A percentile compares a stretch with the other conserved stretches of the same genome.
These are phyloP conservation scores for Drosophila aff. DNA, from an alignment of 1,140 invertebrate species.

Conservation along the genomic window DNA sequence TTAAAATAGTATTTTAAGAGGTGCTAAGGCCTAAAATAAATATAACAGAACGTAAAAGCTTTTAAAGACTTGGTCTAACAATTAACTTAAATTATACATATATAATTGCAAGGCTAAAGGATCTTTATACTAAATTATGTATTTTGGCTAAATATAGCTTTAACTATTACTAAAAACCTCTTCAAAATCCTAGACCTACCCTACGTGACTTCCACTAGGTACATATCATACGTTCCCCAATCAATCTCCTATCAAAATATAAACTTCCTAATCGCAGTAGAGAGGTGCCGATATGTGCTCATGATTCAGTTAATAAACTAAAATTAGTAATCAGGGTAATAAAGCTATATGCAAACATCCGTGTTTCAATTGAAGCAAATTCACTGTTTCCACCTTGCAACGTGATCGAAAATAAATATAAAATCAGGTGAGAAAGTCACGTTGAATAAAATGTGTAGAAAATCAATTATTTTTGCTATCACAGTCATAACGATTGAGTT, in stretches of 20 bases:
- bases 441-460: slow-evolving; percentile 17
- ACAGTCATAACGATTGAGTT: slow-evolving; percentile 15
- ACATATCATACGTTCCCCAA: not conserved
- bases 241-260: slow-evolving; percentile 15
- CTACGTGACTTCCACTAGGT: not conserved
- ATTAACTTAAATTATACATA: too few species aligned
- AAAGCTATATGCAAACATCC: slow-evolving; percentile 27
- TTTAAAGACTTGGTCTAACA: too few species aligned
- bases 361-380: slow-evolving; percentile 8
- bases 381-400: slow-evolving; percentile 20
- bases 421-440: slow-evolving; percentile 31
- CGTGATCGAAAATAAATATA: slow-evolving; percentile 1
- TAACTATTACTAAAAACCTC: not conserved
- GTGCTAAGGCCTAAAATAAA: too few species aligned
- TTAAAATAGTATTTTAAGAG: too few species aligned
- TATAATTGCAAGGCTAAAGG: too few species aligned
- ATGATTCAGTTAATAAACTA: not conserved
- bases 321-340: slow-evolving; percentile 14
- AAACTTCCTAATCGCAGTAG: slow-evolving; percentile 12
- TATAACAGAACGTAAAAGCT: too few species aligned
- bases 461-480: slow-evolving; percentile 70
- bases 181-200: slow-evolving; percentile 13
- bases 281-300: not conserved
- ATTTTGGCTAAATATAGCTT: too few species aligned
- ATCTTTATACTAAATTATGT: too few species aligned